Base-by-base conservation (phyloP, 2,113 vertebrate genomes). In the Odontophorus gujanensis region DNA sequence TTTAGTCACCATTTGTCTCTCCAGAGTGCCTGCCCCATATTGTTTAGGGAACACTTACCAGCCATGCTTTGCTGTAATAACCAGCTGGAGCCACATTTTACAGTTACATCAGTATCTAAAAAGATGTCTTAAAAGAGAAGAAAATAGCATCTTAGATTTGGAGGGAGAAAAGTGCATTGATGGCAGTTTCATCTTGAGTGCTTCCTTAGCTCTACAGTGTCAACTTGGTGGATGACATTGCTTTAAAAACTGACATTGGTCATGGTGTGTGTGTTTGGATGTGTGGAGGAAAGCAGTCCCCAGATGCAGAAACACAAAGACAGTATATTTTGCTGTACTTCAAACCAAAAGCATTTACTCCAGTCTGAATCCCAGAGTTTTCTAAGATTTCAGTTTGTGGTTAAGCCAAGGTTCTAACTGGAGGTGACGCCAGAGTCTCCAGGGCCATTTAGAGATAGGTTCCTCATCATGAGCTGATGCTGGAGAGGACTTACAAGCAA, bases 401-500 rank as follows among this genome's bases (percentile, higher is more conserved):
- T 51, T 62, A 57, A 25, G 36, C 25, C 58, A 43, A 47, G 40
- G 28, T 26, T 85, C 87, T 61, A 32, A 15, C 9, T 47, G n/a
- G 50, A 79, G 55, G 38, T 67, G 17, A 34, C 9, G 58, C 72
- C 55, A 82, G 62, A 68, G n/a, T 78, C 53, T 73, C 0, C 0
- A 65, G 75, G 42, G 74, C n/a, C 8, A 0, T 28, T 14, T 78
- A 32, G 38, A 81, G 48, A 34, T 14, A 3, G 7, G 50, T 38
- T 82, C 71, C 65, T 47, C 24, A 22, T 32, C 50, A 32, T 24
- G 7, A 0, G 0, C 30, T 43, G 0, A 0, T 75, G 71, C 79
- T 80, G 2, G 57, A 72, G 67, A 68, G 74, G 69, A 16, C 7
- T 47, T 51, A 3, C 43, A 8, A 55, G 3, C 2, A 32, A 22